These are phyloP conservation scores for Ruditapes philippinarum DNA, from an alignment of 1,140 invertebrate species.

Conservation along the genomic window DNA sequence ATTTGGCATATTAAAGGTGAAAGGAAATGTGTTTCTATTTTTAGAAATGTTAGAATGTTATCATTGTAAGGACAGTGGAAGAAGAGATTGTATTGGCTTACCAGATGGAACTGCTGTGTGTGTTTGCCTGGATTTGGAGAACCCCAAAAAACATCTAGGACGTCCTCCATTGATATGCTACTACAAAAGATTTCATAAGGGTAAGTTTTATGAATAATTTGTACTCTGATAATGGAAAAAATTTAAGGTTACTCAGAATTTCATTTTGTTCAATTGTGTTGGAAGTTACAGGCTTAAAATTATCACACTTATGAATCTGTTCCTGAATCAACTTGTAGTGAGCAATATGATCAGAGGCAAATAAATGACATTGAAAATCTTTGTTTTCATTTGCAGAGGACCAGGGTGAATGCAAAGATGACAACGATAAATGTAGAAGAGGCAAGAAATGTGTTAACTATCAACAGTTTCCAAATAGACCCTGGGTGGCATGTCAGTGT, in stretches of 20 bases:
- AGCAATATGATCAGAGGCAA: too few species aligned
- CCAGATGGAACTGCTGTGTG: slow-evolving; percentile 3
- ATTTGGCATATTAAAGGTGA: too few species aligned
- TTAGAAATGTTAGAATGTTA: background rate
- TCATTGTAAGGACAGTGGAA: background rate
- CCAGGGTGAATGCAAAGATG: background rate
- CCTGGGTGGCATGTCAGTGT: background rate
- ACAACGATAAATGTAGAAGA: background rate
- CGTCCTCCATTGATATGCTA: background rate
- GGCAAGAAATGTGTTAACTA: slow-evolving; percentile 32
- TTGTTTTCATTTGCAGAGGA: background rate
- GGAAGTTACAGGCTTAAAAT: too few species aligned
- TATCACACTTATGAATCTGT: too few species aligned
- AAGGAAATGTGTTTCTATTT: too few species aligned
- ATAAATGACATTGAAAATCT: too few species aligned
- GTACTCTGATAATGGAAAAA: too few species aligned
- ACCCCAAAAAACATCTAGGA: background rate
- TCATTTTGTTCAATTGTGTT: too few species aligned
- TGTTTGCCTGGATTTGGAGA: background rate
- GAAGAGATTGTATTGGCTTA: background rate
- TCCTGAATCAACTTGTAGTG: too few species aligned
- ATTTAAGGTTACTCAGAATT: too few species aligned
- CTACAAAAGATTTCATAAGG: background rate
- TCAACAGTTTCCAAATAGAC: background rate
- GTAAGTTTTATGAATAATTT: too few species aligned